These are phyloP conservation scores for Macrocentrus cingulum DNA, from an alignment of 1,140 invertebrate species.

Conservation along the genomic window DNA sequence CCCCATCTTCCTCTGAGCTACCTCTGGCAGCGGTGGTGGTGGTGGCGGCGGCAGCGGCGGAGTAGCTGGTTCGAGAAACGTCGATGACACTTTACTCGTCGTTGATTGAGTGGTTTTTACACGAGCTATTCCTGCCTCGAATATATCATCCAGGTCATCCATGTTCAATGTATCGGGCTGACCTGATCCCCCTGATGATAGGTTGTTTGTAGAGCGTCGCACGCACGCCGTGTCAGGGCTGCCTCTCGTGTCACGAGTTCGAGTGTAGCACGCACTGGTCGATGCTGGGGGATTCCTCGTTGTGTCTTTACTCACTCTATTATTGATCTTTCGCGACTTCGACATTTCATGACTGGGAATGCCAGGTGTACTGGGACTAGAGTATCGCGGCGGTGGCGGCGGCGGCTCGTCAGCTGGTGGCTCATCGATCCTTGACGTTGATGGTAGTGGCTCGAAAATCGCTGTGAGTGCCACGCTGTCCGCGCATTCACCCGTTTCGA, in stretches of 20 bases:
- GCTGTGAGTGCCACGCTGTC: background rate
- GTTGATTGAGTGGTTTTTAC: constrained; percentile 12
- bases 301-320: constrained; percentile 20
- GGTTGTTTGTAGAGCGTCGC: background rate
- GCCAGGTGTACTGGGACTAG: constrained; percentile 10
- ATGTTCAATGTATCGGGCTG: constrained; percentile 31
- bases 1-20: constrained; percentile 8
- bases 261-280: background rate
- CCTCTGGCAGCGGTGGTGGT: no score
- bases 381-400: constrained; percentile 8
- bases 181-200: background rate
- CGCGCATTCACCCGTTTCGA: constrained; percentile 12
- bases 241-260: background rate
- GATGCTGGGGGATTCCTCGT: background rate
- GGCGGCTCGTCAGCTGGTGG: constrained; percentile 3
- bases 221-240: background rate
- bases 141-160: constrained; percentile 40
- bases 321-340: constrained; percentile 19
- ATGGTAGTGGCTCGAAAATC: background rate
- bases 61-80: no score
- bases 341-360: background rate
- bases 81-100: background rate
- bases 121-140: constrained; percentile 33
- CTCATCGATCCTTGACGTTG: constrained; percentile 7
- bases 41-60: no score